Percentiles rank a stretch among this genome's conserved stretches.
Conservation (phyloP, 1,140 invertebrate genomes). For the Hycleus phaleratus region DNA sequence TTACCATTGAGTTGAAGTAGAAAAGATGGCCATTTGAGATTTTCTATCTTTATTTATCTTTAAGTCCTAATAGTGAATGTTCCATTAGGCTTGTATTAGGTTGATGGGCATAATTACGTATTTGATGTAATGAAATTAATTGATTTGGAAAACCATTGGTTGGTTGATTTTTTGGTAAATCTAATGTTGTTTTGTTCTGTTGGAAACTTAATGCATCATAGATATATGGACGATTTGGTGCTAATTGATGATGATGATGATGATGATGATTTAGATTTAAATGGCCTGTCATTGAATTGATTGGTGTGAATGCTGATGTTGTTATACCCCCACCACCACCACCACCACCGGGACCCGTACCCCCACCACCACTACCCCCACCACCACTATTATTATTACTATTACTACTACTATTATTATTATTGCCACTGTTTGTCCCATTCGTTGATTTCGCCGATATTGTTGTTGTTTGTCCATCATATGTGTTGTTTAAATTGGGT, state of each 20-base stretch:
- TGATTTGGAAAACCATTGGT: conserved; percentile 86
- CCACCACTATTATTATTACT: too few species aligned
- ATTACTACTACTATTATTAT: too few species aligned
- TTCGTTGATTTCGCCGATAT: conserved; percentile 49
- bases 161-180: conserved; percentile 39
- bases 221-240: conserved; percentile 73
- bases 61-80: conserved; percentile 48
- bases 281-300: conserved; percentile 73
- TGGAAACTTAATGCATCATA: conserved; percentile 88
- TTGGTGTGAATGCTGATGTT: conserved; percentile 78
- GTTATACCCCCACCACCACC: too few species aligned
- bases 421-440: background rate
- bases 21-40: background rate
- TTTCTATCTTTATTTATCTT: conserved; percentile 43
- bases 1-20: too few species aligned
- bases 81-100: conserved; percentile 57
- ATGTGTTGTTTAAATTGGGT: conserved; percentile 27
- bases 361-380: too few species aligned
- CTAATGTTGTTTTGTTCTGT: conserved; percentile 46
- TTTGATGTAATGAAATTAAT: conserved; percentile 91
- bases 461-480: conserved; percentile 35
- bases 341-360: too few species aligned
- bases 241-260: conserved; percentile 50
- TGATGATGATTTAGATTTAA: conserved; percentile 53
- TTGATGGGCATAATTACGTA: conserved; percentile 92